A percentile compares a stretch with the other conserved stretches of the same genome.
Evolutionary conservation across 2,113 vertebrate genomes (phyloP).

Genomic region (Perccottus glenii): DNA sequence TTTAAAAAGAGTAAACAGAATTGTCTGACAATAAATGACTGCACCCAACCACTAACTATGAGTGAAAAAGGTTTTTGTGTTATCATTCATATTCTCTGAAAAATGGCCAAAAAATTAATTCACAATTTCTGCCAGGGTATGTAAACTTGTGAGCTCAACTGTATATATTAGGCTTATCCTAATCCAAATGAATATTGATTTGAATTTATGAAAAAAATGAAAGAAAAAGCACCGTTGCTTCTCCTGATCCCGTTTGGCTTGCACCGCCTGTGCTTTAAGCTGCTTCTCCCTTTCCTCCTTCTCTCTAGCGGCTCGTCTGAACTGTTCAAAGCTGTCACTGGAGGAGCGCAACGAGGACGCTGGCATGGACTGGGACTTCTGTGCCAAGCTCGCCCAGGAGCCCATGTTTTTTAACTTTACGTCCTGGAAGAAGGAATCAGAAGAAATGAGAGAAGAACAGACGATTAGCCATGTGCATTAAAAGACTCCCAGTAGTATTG

Average conservation of each 20-base stretch:
- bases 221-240: conserved; percentile 79
- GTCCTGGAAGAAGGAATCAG: conserved; percentile 18
- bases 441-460: neutral
- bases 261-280: conserved; percentile 87
- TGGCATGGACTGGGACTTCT: conserved; percentile 85
- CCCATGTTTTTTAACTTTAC: conserved; percentile 89
- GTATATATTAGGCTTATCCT: no score
- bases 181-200: no score
- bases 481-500: no score
- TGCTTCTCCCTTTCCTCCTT: conserved; percentile 92
- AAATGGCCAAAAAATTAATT: no score
- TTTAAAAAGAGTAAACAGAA: no score
- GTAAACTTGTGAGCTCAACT: no score
- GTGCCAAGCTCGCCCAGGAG: conserved; percentile 90
- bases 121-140: no score
- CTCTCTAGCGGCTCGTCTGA: conserved; percentile 86
- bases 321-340: conserved; percentile 93
- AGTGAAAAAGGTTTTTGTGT: no score
- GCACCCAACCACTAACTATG: no score
- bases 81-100: no score
- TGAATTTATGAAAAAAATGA: neutral
- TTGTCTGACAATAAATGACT: no score
- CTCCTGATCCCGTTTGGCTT: conserved; percentile 82
- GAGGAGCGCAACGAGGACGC: conserved; percentile 87
- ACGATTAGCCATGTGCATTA: neutral